Evolutionary conservation across 2,888 invertebrate genomes (phyloP), one percentile per base, ranked within the genome.

Genomic region (Dexiosoma caninum): DNA sequence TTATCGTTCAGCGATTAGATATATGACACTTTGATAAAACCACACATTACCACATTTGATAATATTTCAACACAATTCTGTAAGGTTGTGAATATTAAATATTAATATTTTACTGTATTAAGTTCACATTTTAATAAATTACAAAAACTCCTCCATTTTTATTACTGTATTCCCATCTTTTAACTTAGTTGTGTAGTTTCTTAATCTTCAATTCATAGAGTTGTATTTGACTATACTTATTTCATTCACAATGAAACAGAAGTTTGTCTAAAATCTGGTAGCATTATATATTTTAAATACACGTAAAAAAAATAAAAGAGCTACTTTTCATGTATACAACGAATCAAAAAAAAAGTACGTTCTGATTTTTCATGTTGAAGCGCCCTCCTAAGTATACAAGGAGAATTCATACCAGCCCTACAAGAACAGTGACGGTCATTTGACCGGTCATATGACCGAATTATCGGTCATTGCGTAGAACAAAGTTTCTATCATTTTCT

Each of bases 101-200:
- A 42, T 57, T 57, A 32, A 40, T 42, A 44, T 57, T 32, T 37
- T 67, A 55, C 57, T n/a, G n/a, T 32, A 49, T 57, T 62, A 62
- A 60, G 59, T 71, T 71, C 57, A 71, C 51, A 70, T 49, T 66
- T 70, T 69, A 37, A 75, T 59, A 46, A 46, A 66, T 71, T 71
- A 71, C 44, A 53, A 71, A 69, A 71, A 40, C 44, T 70, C 66
- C 66, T 40, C 71, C 71, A 76, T 55, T 53, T 80, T 80, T 30
- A 53, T 59, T 35, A 60, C 69, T 69, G 64, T 69, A 32, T 74
- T 62, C 60, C 30, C 59, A 35, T 44, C 59, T 66, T 70, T 66
- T 71, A 51, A 60, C 35, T 60, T 46, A 60, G 55, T 72, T 62
- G 53, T 32, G 32, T 35, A 60, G 35, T 69, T 60, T 10, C 53